Conservation (phyloP, 2,113 vertebrate species). For the Tautogolabrus adspersus region DNA sequence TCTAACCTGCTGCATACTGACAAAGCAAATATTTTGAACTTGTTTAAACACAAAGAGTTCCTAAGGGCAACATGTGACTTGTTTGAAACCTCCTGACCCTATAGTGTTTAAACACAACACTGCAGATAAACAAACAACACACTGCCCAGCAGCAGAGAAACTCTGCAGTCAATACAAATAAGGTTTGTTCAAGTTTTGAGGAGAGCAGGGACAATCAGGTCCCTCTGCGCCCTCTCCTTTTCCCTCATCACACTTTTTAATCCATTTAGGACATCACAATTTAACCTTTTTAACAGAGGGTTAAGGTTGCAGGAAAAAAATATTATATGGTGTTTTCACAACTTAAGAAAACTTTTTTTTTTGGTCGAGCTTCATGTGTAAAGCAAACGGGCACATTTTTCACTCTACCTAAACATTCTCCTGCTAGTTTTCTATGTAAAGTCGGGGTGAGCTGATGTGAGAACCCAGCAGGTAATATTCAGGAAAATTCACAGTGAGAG, state of each 20-base stretch:
- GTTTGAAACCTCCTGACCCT: slow-evolving; percentile 3
- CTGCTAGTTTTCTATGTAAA: too few species aligned
- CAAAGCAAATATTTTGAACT: slow-evolving; percentile 40
- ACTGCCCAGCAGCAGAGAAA: not conserved
- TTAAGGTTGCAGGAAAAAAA: too few species aligned
- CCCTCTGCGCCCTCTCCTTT: not conserved
- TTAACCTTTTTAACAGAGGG: too few species aligned
- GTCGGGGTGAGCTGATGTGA: too few species aligned
- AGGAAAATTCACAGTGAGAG: too few species aligned
- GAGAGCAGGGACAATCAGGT: not conserved
- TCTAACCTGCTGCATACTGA: slow-evolving; percentile 16
- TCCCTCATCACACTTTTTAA: not conserved
- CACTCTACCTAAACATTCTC: too few species aligned
- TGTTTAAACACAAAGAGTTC: slow-evolving; percentile 29
- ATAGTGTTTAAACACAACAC: not conserved
- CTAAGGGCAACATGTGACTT: slow-evolving; percentile 21
- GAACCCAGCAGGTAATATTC: too few species aligned
- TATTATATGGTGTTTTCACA: too few species aligned
- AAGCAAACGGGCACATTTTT: too few species aligned
- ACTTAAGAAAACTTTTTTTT: too few species aligned
- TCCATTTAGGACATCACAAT: not conserved
- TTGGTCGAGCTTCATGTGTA: too few species aligned
- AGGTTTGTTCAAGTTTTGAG: not conserved
- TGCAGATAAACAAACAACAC: slow-evolving; percentile 9
- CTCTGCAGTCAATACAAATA: slow-evolving; percentile 6